Conservation (phyloP, 2,113 vertebrate species). For the Seriola rivoliana region DNA sequence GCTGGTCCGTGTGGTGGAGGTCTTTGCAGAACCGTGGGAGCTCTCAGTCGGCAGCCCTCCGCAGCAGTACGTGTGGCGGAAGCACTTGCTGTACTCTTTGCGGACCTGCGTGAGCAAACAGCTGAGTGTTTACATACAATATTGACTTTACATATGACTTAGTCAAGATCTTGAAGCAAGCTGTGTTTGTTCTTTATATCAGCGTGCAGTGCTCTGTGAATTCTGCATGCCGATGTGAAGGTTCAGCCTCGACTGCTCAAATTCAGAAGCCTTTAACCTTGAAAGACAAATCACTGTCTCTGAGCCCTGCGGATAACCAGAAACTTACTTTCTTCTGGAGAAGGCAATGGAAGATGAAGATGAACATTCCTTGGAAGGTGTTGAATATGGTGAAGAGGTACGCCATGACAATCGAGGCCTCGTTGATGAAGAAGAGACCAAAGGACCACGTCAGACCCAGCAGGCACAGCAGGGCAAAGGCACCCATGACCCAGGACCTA, state of each 20-base stretch:
- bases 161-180: constrained; percentile 25
- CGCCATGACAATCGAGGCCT: constrained; percentile 95
- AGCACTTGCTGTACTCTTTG: constrained; percentile 98
- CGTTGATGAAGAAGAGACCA: constrained; percentile 96
- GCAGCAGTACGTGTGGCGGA: constrained; percentile 97
- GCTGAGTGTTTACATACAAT: constrained; percentile 52
- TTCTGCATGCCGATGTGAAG: constrained; percentile 1
- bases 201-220: constrained; percentile 15
- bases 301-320: background rate
- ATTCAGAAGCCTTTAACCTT: constrained; percentile 36
- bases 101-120: constrained; percentile 89
- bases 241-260: constrained; percentile 11
- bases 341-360: constrained; percentile 99
- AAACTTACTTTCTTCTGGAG: constrained; percentile 97
- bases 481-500: constrained; percentile 98
- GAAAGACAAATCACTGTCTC: background rate
- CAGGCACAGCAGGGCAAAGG: constrained; percentile 95
- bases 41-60: constrained; percentile 93
- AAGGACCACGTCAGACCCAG: constrained; percentile 98
- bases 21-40: constrained; percentile 96
- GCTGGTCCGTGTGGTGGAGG: constrained; percentile 94
- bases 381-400: constrained; percentile 99
- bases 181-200: constrained; percentile 59
- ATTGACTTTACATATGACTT: constrained; percentile 68
- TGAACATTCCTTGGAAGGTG: constrained; percentile 98